phyloP scores from a whole-genome alignment of 2,797 vertebrate genomes.

The Buceros bicornis region DNA sequence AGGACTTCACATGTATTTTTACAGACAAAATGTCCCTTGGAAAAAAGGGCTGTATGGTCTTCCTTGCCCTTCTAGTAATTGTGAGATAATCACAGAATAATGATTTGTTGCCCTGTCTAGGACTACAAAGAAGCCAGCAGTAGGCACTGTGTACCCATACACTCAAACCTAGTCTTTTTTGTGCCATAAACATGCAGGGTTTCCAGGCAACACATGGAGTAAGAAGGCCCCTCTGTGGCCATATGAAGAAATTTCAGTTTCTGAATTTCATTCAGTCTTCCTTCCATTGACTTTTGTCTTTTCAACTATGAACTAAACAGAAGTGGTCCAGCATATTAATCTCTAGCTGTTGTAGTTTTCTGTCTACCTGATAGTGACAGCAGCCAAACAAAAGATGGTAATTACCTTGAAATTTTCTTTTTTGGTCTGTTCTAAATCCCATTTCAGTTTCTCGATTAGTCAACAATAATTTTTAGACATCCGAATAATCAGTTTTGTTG shows the following conservation, averaged over 20 bases:
- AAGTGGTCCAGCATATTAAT: not conserved
- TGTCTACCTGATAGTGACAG: not conserved
- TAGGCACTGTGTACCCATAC: not conserved
- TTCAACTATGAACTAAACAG: not conserved
- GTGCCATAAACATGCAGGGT: not conserved
- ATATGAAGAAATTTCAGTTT: not conserved
- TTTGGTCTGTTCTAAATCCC: not conserved
- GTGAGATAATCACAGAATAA: not conserved
- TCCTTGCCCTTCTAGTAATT: not conserved
- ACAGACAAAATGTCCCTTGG: not conserved
- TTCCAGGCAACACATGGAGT: not conserved
- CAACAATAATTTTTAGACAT: not conserved
- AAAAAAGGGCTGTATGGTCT: not conserved
- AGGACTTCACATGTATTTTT: not conserved
- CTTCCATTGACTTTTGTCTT: not conserved
- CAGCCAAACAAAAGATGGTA: not conserved
- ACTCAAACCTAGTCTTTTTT: not conserved
- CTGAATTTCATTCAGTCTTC: not conserved
- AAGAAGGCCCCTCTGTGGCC: constrained; percentile 43
- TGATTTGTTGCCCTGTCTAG: not conserved
- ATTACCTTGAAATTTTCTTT: not conserved
- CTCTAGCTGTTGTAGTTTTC: not conserved
- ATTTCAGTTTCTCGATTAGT: not conserved
- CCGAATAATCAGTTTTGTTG: not conserved
- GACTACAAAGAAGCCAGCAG: not conserved